Conservation (phyloP, 1,140 invertebrate species). For the Drosophila trapezifrons region DNA sequence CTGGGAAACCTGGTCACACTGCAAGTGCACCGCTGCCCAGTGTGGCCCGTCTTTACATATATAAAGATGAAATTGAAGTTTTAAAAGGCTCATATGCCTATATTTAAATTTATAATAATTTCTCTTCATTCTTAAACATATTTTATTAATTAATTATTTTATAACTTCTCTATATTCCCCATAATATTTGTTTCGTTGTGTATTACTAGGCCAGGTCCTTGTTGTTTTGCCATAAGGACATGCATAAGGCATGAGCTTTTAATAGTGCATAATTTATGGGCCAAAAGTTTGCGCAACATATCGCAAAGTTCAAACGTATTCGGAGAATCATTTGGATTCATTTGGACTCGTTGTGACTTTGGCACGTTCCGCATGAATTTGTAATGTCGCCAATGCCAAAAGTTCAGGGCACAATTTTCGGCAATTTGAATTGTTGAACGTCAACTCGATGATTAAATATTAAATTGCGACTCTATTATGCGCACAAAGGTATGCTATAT, state of each 20-base stretch:
- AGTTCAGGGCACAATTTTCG: slow-evolving; percentile 51
- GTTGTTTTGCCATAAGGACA: slow-evolving; percentile 6
- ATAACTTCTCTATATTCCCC: background rate
- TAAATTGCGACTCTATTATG: slow-evolving; percentile 43
- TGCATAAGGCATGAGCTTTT: slow-evolving; percentile 44
- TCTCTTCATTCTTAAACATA: background rate
- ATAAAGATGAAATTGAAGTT: no score
- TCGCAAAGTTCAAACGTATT: slow-evolving; percentile 46
- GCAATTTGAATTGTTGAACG: slow-evolving; percentile 55
- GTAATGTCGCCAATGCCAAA: slow-evolving; percentile 52
- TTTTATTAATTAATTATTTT: background rate
- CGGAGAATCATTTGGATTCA: slow-evolving; percentile 46
- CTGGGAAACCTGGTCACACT: no score
- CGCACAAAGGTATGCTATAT: slow-evolving; percentile 18
- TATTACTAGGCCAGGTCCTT: background rate
- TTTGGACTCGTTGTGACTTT: slow-evolving; percentile 51
- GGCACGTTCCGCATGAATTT: slow-evolving; percentile 64
- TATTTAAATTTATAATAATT: background rate
- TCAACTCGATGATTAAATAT: slow-evolving; percentile 47
- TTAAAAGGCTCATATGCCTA: no score
- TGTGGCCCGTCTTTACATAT: no score
- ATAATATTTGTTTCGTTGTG: background rate
- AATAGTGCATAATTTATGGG: slow-evolving; percentile 55
- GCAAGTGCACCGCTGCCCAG: no score
- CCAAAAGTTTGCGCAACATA: slow-evolving; percentile 48